These are phyloP conservation scores for Mormoops blainvillei DNA, from an alignment of 2,113 vertebrate species.

Conservation along the genomic window DNA sequence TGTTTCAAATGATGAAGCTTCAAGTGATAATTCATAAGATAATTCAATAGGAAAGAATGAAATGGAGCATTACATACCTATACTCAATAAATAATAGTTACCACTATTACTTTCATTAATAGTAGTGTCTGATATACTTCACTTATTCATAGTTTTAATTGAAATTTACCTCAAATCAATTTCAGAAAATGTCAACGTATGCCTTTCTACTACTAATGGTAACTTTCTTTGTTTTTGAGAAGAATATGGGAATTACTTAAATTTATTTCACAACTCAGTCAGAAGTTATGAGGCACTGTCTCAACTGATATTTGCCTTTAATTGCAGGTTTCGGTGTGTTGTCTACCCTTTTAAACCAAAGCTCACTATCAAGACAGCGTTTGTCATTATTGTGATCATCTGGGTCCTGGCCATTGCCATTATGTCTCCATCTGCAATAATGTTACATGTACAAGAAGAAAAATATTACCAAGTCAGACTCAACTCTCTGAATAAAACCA, in stretches of 20 bases:
- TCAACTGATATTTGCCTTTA: background rate
- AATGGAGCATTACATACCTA: background rate
- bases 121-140: background rate
- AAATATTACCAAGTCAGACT: constrained; percentile 84
- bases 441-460: constrained; percentile 90
- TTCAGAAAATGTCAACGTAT: background rate
- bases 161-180: background rate
- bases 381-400: constrained; percentile 84
- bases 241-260: background rate
- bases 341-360: constrained; percentile 94
- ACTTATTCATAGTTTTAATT: background rate
- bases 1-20: background rate
- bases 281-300: background rate
- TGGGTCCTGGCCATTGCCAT: constrained; percentile 91
- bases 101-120: background rate
- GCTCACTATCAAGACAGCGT: constrained; percentile 83
- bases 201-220: background rate
- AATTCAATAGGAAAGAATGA: background rate
- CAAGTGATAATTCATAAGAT: background rate
- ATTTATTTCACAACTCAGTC: background rate
- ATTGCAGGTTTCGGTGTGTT: constrained; percentile 88
- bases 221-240: background rate
- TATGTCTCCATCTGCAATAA: constrained; percentile 92
- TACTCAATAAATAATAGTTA: background rate
- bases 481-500: constrained; percentile 81